Base-by-base conservation (phyloP, 2,113 vertebrate species). In the Suricata suricatta region DNA sequence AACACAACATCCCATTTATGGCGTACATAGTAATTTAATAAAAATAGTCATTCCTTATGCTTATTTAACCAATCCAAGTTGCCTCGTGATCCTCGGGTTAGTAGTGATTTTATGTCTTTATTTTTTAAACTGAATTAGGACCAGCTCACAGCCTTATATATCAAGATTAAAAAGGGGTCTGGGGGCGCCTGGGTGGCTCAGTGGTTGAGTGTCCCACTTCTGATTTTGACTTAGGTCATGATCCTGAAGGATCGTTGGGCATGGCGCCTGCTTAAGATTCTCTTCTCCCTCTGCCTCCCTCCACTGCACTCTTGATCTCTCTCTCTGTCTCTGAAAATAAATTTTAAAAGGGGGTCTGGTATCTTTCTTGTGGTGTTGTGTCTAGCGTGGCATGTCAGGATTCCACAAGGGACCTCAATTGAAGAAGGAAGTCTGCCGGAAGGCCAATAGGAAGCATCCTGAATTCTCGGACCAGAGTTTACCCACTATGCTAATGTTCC, bases 111-210 rank as follows among this genome's bases (percentile, higher is more conserved):
- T 64, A 71, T 54, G 60, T 63, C 57, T 79, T 83, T 83, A 71
- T 83, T 69, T 93, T 52, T 27, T 10, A 44, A 92, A 90, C 68
- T 69, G 68, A 93, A 50, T 96, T 90, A 96, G 81, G 66, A 93
- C n/a, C 33, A 9, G 77, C 57, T 81, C 38, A 31, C 27, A 41
- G 54, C 21, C n/a, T 35, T 64, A 6, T 64, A 8, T 47, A 19
- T 80, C 79, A 83, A 52, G 33, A 50, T 76, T 35, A 80, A 23
- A 52, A 74, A 71, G 47, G 5, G 63, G 50, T 76, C 89, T 81
- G 72, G 54, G 57, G 21, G 57, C 23, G 21, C 57, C 57, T 60
- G 57, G 57, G 19, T 60, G 21, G 57, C 19, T 60, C 19, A 60
- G 7, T 60, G 57, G 57, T 23, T 60, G 57, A 60, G 57, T 57